Evolutionary conservation across 2,797 vertebrate species (phyloP).

Genomic region (Sebastes alutus): DNA sequence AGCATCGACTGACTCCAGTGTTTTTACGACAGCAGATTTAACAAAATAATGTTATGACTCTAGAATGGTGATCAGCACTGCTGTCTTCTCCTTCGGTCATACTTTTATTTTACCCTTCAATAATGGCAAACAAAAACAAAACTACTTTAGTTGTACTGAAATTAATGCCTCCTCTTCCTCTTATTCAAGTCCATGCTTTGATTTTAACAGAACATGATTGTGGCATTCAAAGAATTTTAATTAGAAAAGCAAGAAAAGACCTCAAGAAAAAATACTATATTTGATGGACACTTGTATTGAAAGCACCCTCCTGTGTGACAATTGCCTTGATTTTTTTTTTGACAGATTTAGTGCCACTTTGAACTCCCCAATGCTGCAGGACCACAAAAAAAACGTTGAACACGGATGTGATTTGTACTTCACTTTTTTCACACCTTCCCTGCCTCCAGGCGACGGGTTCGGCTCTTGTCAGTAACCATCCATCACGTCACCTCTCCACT

Average conservation of each 20-base stretch:
- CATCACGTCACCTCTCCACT: slow-evolving; percentile 15
- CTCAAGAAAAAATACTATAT: background rate
- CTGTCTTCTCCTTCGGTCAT: background rate
- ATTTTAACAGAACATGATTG: background rate
- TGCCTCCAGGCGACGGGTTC: slow-evolving; percentile 5
- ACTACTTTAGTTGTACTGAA: no score
- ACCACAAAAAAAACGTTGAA: background rate
- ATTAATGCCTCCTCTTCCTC: background rate
- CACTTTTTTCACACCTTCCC: background rate
- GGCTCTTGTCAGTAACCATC: slow-evolving; percentile 27
- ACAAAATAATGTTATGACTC: background rate
- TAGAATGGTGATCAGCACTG: background rate
- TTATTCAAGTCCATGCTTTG: background rate
- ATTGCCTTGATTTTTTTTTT: background rate
- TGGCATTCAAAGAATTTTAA: background rate
- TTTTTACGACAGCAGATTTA: background rate
- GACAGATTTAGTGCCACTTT: background rate
- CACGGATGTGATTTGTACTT: background rate
- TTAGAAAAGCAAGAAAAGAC: background rate
- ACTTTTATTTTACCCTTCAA: background rate
- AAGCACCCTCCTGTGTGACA: background rate
- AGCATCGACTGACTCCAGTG: background rate
- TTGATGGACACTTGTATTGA: background rate
- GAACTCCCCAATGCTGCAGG: background rate
- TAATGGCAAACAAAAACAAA: background rate